These are phyloP conservation scores for Theodoxus fluviatilis DNA, from an alignment of 2,888 invertebrate genomes.

Conservation along the genomic window DNA sequence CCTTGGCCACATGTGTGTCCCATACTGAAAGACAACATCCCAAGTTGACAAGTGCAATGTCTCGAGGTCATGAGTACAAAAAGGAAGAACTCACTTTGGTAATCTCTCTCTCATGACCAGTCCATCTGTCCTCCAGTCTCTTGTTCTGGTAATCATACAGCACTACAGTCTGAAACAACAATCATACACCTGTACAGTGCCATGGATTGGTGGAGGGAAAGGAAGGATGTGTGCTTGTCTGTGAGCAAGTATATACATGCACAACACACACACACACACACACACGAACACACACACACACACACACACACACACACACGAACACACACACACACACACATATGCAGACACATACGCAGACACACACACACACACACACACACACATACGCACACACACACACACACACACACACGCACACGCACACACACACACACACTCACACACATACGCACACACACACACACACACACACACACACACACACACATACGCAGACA, in stretches of 20 bases:
- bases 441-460: no score
- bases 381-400: no score
- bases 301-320: no score
- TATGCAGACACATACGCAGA: no score
- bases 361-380: no score
- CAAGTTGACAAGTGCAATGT: background rate
- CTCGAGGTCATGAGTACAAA: background rate
- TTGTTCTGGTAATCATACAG: slow-evolving; percentile 50
- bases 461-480: slow-evolving; percentile 14
- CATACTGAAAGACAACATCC: background rate
- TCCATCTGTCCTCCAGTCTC: slow-evolving; percentile 46
- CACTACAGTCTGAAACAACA: slow-evolving; percentile 43
- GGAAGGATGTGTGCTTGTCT: no score
- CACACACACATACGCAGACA: background rate
- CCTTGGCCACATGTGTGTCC: no score
- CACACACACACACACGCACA: no score
- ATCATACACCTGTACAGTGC: background rate
- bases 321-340: no score
- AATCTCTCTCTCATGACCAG: slow-evolving; percentile 49
- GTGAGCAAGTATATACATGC: no score
- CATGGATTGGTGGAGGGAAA: no score
- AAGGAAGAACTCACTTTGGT: slow-evolving; percentile 48
- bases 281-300: background rate
- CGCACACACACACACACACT: no score
- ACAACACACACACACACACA: background rate